Conservation (phyloP, 2,113 vertebrate genomes). For the Sturnira hondurensis region DNA sequence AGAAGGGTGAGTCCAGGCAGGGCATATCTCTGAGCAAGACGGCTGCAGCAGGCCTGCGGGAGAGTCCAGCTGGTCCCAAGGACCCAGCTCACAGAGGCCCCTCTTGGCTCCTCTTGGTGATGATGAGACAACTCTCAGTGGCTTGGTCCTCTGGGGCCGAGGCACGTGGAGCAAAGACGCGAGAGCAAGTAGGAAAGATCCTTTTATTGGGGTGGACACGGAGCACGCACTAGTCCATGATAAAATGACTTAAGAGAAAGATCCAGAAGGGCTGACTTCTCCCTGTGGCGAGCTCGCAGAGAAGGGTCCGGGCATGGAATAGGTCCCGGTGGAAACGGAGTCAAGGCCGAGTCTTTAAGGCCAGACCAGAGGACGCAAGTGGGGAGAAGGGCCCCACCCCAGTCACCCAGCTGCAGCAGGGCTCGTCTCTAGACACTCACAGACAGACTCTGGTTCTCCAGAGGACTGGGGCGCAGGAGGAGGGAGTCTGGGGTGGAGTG, state of each 20-base stretch:
- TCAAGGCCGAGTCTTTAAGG: slow-evolving; percentile 8
- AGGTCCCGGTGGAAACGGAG: not conserved
- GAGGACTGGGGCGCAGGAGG: not conserved
- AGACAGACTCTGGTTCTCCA: not conserved
- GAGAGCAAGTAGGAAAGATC: slow-evolving; percentile 63
- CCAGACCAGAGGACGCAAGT: not conserved
- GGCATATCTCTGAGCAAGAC: not conserved
- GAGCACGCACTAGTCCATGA: slow-evolving; percentile 69
- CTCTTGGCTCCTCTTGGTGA: not conserved
- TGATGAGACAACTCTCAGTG: not conserved
- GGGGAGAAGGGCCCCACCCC: not conserved
- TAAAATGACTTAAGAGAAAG: slow-evolving; percentile 59
- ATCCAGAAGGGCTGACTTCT: slow-evolving; percentile 18
- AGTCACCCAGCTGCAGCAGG: not conserved
- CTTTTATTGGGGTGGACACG: slow-evolving; percentile 75
- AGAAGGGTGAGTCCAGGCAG: not conserved
- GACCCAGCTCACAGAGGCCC: not conserved
- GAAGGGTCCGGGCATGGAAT: not conserved
- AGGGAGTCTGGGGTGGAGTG: not conserved
- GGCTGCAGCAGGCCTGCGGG: not conserved
- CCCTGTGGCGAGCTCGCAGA: not conserved
- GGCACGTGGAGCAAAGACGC: slow-evolving; percentile 53
- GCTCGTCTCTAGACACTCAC: not conserved
- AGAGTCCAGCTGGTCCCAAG: not conserved
- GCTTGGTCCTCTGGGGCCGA: slow-evolving; percentile 14